Conservation (phyloP, 1,140 invertebrate genomes). For the Teleopsis dalmanni region DNA sequence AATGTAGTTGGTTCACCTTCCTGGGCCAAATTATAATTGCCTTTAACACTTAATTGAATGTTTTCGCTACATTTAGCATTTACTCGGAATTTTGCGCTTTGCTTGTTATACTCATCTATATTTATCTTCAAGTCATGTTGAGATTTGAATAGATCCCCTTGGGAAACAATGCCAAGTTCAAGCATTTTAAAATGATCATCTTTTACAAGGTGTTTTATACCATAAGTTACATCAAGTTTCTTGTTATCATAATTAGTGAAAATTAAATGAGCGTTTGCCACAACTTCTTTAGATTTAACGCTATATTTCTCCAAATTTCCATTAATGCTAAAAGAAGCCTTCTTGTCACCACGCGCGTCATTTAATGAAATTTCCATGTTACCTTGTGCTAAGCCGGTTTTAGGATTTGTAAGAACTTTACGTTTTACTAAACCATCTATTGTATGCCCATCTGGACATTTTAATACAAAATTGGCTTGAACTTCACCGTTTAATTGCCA, state of each 20-base stretch:
- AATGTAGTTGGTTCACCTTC: slow-evolving; percentile 40
- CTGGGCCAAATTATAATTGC: slow-evolving; percentile 40
- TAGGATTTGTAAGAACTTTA: slow-evolving; percentile 32
- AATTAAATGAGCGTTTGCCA: slow-evolving; percentile 35
- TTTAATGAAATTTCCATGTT: slow-evolving; percentile 33
- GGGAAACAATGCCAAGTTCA: slow-evolving; percentile 21
- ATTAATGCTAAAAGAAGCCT: slow-evolving; percentile 38
- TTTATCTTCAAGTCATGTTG: slow-evolving; percentile 30
- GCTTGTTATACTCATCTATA: slow-evolving; percentile 26
- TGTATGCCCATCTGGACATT: slow-evolving; percentile 16
- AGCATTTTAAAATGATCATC: slow-evolving; percentile 24
- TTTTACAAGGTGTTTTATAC: slow-evolving; percentile 27
- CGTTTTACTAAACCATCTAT: slow-evolving; percentile 38
- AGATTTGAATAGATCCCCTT: slow-evolving; percentile 41
- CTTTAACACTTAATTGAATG: slow-evolving; percentile 30
- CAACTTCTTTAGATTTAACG: slow-evolving; percentile 43
- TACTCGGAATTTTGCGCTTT: slow-evolving; percentile 22
- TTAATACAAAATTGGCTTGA: slow-evolving; percentile 33
- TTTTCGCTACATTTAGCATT: slow-evolving; percentile 24
- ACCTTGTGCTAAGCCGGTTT: slow-evolving; percentile 26
- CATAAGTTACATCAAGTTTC: slow-evolving; percentile 24
- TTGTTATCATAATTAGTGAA: slow-evolving; percentile 37
- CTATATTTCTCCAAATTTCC: slow-evolving; percentile 46
- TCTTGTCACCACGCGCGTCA: slow-evolving; percentile 38
- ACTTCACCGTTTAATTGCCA: slow-evolving; percentile 47